Evolutionary conservation across 2,888 invertebrate species (phyloP).

Genomic region (Autographa pulchrina): DNA sequence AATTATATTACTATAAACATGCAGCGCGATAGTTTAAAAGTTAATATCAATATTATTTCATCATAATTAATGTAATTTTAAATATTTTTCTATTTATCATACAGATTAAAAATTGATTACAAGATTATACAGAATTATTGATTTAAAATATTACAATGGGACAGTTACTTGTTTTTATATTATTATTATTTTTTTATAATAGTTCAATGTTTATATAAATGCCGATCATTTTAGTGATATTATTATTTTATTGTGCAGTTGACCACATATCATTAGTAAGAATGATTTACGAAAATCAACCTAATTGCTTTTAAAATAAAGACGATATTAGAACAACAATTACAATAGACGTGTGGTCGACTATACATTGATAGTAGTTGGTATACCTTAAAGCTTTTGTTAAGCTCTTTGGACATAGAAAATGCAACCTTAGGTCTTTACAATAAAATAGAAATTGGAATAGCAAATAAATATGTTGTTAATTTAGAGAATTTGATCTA

Average conservation of each 20-base stretch:
- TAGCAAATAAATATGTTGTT: not conserved
- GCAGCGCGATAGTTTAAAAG: too few species aligned
- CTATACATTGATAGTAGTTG: not conserved
- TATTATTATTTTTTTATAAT: not conserved
- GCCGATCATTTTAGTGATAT: not conserved
- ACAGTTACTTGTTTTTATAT: not conserved
- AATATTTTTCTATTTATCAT: not conserved
- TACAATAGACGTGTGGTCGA: not conserved
- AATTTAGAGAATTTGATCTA: not conserved
- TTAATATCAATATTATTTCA: not conserved
- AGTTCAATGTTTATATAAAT: not conserved
- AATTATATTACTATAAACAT: too few species aligned
- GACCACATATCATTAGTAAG: not conserved
- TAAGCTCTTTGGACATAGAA: slow-evolving; percentile 1
- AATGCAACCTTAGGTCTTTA: not conserved
- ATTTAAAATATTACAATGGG: not conserved
- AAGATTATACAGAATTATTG: not conserved
- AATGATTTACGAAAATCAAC: not conserved
- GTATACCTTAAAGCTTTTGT: not conserved
- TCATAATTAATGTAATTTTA: not conserved
- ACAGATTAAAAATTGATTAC: not conserved
- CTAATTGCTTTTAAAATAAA: not conserved
- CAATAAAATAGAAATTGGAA: not conserved
- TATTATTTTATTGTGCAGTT: not conserved
- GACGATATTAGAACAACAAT: not conserved